Evolutionary conservation across 2,888 invertebrate genomes (phyloP), one percentile per base, ranked within the genome.

Genomic region (Drosophila recens): DNA sequence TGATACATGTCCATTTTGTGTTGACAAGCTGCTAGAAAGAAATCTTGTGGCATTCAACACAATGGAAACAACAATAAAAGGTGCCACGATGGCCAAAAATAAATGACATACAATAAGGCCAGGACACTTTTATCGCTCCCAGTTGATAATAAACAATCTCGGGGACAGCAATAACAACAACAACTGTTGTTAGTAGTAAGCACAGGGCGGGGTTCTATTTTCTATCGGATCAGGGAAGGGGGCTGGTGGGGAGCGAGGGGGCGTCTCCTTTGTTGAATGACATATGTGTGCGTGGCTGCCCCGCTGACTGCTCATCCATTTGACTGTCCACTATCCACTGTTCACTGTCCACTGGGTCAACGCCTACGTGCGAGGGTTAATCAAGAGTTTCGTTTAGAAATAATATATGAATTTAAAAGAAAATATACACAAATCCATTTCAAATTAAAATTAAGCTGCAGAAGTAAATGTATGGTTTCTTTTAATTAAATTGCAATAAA

Each of bases 1-100:
- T 90, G 87, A 87, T 87, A 87, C 90, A 81, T 90, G 90, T 90
- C 87, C 87, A 88, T 90, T 90, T 88, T 78, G 80, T 87, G 86
- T 89, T 90, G 90, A 89, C 87, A 90, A 86, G 83, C 83, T 65
- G 75, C 71, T 72, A 71, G 81, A 70, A 79, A 73, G 76, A 86
- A 89, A 89, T 89, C 87, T 81, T 72, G 53, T 42, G 51, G 33
- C 73, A 72, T 68, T 63, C 74, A 64, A 67, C 71, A 68, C 66
- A 66, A 66, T 61, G 53, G 52, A 58, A 13, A 59, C 48, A 67
- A 61, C 71, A 61, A 66, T 63, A 52, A 62, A 72, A 74, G 75
- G 80, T 68, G 61, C 51, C 49, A 71, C 67, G 59, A 72, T 78
- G 76, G 63, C 80, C 79, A 86, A 80, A 87, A 78, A 87, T 86